Percentiles rank a stretch among this genome's conserved stretches.
Evolutionary conservation across 2,797 vertebrate genomes (phyloP).

Genomic region (Hirundo rustica): DNA sequence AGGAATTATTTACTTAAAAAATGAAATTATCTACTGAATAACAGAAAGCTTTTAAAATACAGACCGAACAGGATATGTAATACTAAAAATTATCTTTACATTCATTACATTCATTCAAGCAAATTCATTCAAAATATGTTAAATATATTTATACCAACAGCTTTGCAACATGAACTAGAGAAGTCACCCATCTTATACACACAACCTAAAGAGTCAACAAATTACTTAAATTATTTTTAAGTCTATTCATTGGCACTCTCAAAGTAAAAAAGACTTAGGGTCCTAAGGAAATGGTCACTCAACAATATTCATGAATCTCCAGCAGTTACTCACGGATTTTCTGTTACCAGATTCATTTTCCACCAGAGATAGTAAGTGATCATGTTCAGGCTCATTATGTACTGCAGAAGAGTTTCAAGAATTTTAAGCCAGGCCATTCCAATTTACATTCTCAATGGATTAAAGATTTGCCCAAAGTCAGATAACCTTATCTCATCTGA

Average conservation of each 20-base stretch:
- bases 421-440: background rate
- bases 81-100: background rate
- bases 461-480: background rate
- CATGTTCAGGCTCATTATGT: background rate
- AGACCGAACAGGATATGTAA: background rate
- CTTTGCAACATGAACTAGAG: background rate
- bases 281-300: background rate
- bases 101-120: background rate
- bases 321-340: background rate
- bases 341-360: background rate
- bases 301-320: background rate
- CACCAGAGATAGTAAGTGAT: background rate
- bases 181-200: background rate
- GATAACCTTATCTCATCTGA: background rate
- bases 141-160: background rate
- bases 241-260: background rate
- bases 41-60: background rate
- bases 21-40: background rate
- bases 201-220: background rate
- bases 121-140: background rate
- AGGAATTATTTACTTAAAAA: background rate
- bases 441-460: background rate
- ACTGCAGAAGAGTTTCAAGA: background rate
- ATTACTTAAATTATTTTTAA: background rate
- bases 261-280: background rate